Conservation (phyloP, 2,888 invertebrate genomes). For the Philhelius pedissequus region DNA sequence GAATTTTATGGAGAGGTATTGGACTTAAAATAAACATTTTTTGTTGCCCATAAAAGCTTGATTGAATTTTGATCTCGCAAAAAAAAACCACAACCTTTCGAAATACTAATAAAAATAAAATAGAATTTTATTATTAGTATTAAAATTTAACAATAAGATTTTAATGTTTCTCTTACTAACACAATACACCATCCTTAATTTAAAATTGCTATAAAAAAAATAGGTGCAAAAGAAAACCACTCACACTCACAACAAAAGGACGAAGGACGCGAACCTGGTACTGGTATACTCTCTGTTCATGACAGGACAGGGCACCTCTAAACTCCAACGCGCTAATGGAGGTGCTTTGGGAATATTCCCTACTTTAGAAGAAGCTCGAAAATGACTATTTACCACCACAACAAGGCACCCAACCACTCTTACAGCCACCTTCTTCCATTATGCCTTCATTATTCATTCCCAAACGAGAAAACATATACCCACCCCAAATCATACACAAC, state of each 20-base stretch:
- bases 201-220: neutral
- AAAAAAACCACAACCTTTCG: too few relatives aligned
- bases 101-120: neutral
- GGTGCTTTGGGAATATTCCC: constrained; percentile 7
- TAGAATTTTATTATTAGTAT: neutral
- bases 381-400: constrained; percentile 46
- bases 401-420: constrained; percentile 40
- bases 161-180: neutral
- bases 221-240: too few relatives aligned
- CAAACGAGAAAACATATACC: constrained; percentile 8
- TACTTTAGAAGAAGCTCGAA: constrained; percentile 1
- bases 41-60: too few relatives aligned
- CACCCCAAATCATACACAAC: neutral
- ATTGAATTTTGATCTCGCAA: neutral
- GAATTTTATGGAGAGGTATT: too few relatives aligned
- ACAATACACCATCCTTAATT: neutral
- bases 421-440: constrained; percentile 62
- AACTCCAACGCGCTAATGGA: constrained; percentile 4
- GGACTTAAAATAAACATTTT: too few relatives aligned
- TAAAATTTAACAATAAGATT: neutral
- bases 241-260: neutral
- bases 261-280: neutral
- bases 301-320: constrained; percentile 17
- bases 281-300: neutral
- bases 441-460: constrained; percentile 63